A percentile compares a stretch with the other conserved stretches of the same genome.
These are phyloP conservation scores for Myotis pilosus DNA, from an alignment of 2,797 vertebrate genomes.

Conservation along the genomic window DNA sequence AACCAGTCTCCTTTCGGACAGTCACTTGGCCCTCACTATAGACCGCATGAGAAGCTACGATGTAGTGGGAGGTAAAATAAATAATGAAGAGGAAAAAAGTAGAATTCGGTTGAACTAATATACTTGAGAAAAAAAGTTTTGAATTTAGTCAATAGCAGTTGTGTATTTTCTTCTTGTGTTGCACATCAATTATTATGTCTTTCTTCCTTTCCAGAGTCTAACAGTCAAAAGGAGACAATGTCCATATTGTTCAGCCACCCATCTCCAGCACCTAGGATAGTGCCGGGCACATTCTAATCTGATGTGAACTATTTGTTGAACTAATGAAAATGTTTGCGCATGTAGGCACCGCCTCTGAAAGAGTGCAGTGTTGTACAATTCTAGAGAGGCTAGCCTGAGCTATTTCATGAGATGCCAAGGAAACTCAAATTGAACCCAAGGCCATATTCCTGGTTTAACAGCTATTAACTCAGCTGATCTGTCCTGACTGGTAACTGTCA, in stretches of 20 bases:
- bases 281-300: neutral
- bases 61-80: neutral
- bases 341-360: neutral
- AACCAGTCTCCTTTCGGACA: neutral
- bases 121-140: neutral
- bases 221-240: neutral
- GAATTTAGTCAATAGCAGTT: neutral
- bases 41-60: neutral
- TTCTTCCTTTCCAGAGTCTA: neutral
- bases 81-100: neutral
- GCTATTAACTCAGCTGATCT: neutral
- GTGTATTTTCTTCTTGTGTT: neutral
- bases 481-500: neutral
- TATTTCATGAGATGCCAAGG: neutral
- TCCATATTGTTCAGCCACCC: neutral
- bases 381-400: neutral
- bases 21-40: neutral
- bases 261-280: neutral
- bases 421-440: neutral
- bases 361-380: neutral
- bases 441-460: neutral
- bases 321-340: neutral
- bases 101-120: neutral
- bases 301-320: neutral
- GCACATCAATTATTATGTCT: neutral